A percentile compares a stretch with the other conserved stretches of the same genome.
These are phyloP conservation scores for Sminthurides aquaticus DNA, from an alignment of 2,888 invertebrate genomes.

Conservation along the genomic window DNA sequence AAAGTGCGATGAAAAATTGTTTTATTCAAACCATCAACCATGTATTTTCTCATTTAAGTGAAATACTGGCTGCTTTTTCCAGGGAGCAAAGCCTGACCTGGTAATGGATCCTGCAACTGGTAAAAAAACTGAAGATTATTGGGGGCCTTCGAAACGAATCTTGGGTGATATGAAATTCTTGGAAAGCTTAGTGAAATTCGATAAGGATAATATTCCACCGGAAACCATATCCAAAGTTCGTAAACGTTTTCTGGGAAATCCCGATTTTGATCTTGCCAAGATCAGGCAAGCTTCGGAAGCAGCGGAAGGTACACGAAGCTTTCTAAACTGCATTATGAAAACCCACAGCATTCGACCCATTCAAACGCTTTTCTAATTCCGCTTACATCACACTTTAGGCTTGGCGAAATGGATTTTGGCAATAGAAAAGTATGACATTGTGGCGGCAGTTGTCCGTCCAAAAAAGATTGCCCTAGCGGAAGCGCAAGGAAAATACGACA, in stretches of 20 bases:
- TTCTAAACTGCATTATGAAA: too few species aligned
- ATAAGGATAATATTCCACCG: constrained; percentile 86
- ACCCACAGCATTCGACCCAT: not conserved
- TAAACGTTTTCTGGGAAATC: constrained; percentile 73
- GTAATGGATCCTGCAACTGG: constrained; percentile 73
- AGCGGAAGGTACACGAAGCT: constrained; percentile 70
- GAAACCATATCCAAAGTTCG: constrained; percentile 67
- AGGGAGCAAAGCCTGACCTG: constrained; percentile 82
- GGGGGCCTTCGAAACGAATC: constrained; percentile 82
- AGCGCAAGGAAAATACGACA: constrained; percentile 73
- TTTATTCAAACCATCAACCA: not conserved
- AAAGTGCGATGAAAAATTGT: constrained; percentile 53
- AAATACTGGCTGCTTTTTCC: constrained; percentile 15
- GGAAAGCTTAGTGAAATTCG: constrained; percentile 75
- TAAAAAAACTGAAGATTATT: constrained; percentile 81
- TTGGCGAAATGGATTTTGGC: constrained; percentile 84
- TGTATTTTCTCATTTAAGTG: not conserved
- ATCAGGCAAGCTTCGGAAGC: constrained; percentile 84
- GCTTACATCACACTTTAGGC: constrained; percentile 46
- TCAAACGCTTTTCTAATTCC: not conserved
- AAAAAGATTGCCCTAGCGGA: constrained; percentile 82
- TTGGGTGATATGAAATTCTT: constrained; percentile 87
- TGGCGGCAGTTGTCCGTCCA: constrained; percentile 84
- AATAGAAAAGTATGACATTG: constrained; percentile 87
- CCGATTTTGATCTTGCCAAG: constrained; percentile 81